phyloP scores from a whole-genome alignment of 2,888 invertebrate species.

The Ophonus ardosiacus region DNA sequence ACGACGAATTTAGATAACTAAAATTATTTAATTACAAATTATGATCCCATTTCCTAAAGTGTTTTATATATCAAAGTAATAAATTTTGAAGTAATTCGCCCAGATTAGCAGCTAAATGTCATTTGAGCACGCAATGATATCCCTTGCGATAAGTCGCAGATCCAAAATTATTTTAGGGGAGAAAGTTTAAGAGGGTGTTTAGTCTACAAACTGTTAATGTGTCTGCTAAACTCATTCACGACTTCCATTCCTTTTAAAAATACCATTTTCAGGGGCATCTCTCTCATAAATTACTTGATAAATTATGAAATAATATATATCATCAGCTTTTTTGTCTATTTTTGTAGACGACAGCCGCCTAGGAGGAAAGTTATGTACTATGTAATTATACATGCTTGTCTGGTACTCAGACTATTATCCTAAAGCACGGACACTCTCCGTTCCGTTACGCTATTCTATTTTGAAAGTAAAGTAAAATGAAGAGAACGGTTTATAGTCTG shows the following conservation, averaged over 20 bases:
- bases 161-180: slow-evolving; percentile 28
- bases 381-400: slow-evolving; percentile 30
- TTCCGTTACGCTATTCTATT: slow-evolving; percentile 28
- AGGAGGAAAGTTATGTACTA: slow-evolving; percentile 33
- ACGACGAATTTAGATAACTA: too few species aligned
- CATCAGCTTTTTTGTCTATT: slow-evolving; percentile 6
- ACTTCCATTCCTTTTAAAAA: neutral
- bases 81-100: slow-evolving; percentile 13
- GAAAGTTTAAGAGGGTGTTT: neutral
- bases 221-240: neutral
- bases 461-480: slow-evolving; percentile 19
- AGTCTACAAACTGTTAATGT: slow-evolving; percentile 1
- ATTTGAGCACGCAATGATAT: slow-evolving; percentile 26
- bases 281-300: slow-evolving; percentile 18
- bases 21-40: neutral
- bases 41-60: neutral
- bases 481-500: neutral
- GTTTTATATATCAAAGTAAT: neutral
- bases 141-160: neutral
- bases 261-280: neutral
- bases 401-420: slow-evolving; percentile 31
- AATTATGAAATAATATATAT: slow-evolving; percentile 36
- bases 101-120: slow-evolving; percentile 6
- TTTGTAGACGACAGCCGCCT: neutral
- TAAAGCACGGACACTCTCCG: neutral